Evolutionary conservation across 2,888 invertebrate species (phyloP).

Genomic region (Heliconius charithonia): DNA sequence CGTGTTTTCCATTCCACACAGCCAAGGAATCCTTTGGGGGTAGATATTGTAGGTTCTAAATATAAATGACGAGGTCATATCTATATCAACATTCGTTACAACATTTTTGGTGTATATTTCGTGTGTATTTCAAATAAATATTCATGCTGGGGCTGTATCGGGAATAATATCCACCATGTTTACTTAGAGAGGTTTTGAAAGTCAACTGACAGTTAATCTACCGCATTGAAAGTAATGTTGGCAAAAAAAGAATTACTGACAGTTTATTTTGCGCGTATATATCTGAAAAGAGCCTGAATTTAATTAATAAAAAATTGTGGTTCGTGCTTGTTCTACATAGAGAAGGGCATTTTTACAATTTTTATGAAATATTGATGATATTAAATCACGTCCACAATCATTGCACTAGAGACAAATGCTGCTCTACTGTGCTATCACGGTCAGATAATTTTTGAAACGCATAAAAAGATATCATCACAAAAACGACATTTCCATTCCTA

Average conservation of each 20-base stretch:
- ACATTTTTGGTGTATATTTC: not conserved
- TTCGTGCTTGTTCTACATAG: too few species aligned
- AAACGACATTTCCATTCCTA: not conserved
- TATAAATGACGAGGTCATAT: conserved; percentile 14
- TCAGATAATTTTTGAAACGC: not conserved
- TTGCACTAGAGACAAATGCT: not conserved
- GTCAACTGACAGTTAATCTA: not conserved
- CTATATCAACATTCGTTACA: not conserved
- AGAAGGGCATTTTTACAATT: too few species aligned
- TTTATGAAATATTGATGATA: too few species aligned
- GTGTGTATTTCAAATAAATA: conserved; percentile 2
- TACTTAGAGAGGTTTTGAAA: not conserved
- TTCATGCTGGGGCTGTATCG: not conserved
- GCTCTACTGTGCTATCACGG: not conserved
- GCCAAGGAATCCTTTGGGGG: not conserved
- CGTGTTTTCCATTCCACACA: too few species aligned
- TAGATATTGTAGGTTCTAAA: conserved; percentile 2
- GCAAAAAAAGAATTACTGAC: too few species aligned
- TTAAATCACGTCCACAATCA: not conserved
- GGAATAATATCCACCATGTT: not conserved
- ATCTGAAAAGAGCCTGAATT: too few species aligned
- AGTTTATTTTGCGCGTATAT: too few species aligned
- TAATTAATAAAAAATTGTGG: too few species aligned
- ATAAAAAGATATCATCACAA: not conserved
- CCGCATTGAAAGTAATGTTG: not conserved